phyloP scores from a whole-genome alignment of 2,888 invertebrate genomes.

The Caenorhabditis sulstoni region DNA sequence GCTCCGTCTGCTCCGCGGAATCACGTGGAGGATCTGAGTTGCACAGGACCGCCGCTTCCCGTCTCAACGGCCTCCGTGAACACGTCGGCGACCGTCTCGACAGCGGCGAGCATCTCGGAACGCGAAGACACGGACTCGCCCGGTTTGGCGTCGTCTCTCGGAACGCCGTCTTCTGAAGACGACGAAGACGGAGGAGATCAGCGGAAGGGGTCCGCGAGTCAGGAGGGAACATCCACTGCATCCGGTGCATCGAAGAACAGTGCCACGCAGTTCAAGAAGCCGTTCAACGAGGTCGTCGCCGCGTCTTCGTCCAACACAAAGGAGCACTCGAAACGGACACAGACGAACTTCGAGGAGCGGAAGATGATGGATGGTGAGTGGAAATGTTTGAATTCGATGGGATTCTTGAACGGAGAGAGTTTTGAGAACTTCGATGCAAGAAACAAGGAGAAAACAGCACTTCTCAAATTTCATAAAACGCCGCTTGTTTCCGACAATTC shows the following conservation, averaged over 20 bases:
- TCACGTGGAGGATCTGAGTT: slow-evolving; percentile 20
- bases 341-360: slow-evolving; percentile 21
- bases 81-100: slow-evolving; percentile 51
- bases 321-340: slow-evolving; percentile 27
- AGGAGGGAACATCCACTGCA: too few relatives aligned
- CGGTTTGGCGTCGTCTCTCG: slow-evolving; percentile 26
- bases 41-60: slow-evolving; percentile 46
- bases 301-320: slow-evolving; percentile 5
- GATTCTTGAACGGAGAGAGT: background rate
- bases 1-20: too few relatives aligned
- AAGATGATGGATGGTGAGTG: background rate
- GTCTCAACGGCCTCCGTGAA: slow-evolving; percentile 50
- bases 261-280: slow-evolving; percentile 42
- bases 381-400: background rate
- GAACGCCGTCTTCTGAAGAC: slow-evolving; percentile 41
- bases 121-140: slow-evolving; percentile 52
- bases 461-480: too few relatives aligned
- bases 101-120: slow-evolving; percentile 52
- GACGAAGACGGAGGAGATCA: slow-evolving; percentile 21
- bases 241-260: background rate
- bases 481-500: too few relatives aligned
- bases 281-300: slow-evolving; percentile 55
- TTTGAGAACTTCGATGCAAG: too few relatives aligned
- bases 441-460: too few relatives aligned
- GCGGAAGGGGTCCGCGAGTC: background rate